Evolutionary conservation across 2,113 vertebrate species (phyloP), one percentile per base, ranked within the genome.

Genomic region (Sarotherodon lohbergeri): DNA sequence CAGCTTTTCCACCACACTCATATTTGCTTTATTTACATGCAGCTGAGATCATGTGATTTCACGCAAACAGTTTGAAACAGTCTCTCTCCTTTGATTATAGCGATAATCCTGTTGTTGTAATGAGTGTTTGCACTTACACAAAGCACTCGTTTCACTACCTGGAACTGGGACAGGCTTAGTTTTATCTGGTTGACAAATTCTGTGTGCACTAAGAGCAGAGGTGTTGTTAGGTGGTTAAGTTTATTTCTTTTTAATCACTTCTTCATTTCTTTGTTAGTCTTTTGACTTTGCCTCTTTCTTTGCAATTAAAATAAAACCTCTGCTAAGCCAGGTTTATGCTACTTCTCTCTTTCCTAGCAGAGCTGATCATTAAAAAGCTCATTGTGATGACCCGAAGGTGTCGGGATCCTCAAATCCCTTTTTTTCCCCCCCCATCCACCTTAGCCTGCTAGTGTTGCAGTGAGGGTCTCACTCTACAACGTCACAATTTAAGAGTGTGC

Each of bases 291-390:
- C 24, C 22, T 76, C 41, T 76, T 48, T 29, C 16, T 29, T 76
- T 50, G 43, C 1, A 50, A 27, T 76, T 19, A 50, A 12, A 48
- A 76, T 32, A 19, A 17, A 76, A 32, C 14, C 0, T 76, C 27
- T 76, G 71, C 71, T 32, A 50, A 76, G 24, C 29, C 43, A 50
- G 43, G 6, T 50, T 50, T 32, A 19, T 48, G 16, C 43, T 32
- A 6, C 43, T 50, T 76, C 43, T 76, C 24, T 32, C 24, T 19
- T 32, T 76, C 24, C 43, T 29, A 76, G 71, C 22, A 7, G 41
- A 76, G 68, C 41, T 76, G 68, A 76, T 48, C 24, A 76, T 29
- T 48, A 17, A 76, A 48, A 76, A 48, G 41, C 22, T 46, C 9
- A 48, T 29, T 17, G 9, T 16, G 1, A 29, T 76, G 41, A 48